These are phyloP conservation scores for Columba livia DNA, from an alignment of 2,113 vertebrate species.

Conservation along the genomic window DNA sequence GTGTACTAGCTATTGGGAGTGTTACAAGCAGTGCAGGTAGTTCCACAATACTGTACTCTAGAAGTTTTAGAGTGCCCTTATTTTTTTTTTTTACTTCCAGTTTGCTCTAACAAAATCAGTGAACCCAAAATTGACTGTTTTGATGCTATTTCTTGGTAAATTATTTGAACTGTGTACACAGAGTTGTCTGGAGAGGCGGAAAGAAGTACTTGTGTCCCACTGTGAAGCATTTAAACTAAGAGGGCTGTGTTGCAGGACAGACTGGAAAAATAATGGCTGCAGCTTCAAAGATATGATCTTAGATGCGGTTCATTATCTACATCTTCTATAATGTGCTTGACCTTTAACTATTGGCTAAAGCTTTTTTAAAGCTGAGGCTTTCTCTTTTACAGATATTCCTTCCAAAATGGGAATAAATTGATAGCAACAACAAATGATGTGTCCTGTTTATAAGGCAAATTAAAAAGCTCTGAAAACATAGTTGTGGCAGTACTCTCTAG, in stretches of 20 bases:
- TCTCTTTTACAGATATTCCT: background rate
- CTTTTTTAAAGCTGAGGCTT: background rate
- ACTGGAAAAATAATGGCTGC: background rate
- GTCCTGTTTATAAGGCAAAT: background rate
- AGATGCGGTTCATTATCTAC: background rate
- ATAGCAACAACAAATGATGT: background rate
- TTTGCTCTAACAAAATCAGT: background rate
- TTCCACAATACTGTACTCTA: background rate
- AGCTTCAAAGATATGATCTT: background rate
- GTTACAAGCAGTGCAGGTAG: background rate
- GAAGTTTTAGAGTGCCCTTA: background rate
- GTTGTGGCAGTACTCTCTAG: background rate
- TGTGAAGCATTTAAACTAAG: background rate
- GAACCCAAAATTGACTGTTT: background rate
- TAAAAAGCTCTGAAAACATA: fast-evolving
- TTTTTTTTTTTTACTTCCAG: background rate
- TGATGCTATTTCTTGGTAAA: background rate
- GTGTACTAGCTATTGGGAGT: background rate
- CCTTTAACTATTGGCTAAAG: background rate
- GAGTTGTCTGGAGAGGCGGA: background rate
- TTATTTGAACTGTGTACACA: background rate
- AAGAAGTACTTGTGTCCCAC: background rate
- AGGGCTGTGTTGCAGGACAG: background rate
- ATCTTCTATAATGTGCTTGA: background rate
- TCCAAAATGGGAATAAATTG: background rate